Evolutionary conservation across 1,140 invertebrate species (phyloP).

Genomic region (Drosophila malerkotliana): DNA sequence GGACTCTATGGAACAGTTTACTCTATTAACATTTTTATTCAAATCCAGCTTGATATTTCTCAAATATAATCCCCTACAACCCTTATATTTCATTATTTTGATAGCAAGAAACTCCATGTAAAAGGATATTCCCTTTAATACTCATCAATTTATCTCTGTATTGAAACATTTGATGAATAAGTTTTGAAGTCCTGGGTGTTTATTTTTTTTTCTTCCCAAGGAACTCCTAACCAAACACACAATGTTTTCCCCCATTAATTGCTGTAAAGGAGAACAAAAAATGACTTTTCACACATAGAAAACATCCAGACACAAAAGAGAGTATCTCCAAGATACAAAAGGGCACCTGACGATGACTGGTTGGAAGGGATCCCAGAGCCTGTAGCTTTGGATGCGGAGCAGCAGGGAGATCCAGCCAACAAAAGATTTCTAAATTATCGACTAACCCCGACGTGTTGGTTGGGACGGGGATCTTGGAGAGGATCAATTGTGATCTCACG

Average conservation of each 20-base stretch:
- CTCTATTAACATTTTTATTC: too few relatives aligned
- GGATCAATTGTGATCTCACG: constrained; percentile 71
- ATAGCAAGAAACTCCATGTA: not conserved
- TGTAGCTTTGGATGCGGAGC: constrained; percentile 18
- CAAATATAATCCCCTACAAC: too few relatives aligned
- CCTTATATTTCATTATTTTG: too few relatives aligned
- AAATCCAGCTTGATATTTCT: too few relatives aligned
- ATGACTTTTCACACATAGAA: constrained; percentile 56
- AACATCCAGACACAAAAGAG: constrained; percentile 27
- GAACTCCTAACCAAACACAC: constrained; percentile 8
- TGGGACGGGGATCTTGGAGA: constrained; percentile 41
- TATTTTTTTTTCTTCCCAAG: not conserved
- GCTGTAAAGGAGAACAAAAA: constrained; percentile 32
- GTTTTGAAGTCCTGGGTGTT: not conserved
- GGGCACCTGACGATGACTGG: constrained; percentile 33
- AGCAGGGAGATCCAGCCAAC: constrained; percentile 21
- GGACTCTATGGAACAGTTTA: too few relatives aligned
- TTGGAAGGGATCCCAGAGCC: constrained; percentile 18
- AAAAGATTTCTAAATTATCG: constrained; percentile 77
- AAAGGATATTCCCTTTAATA: not conserved
- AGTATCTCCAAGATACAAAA: constrained; percentile 27
- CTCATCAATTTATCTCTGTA: not conserved
- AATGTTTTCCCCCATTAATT: constrained; percentile 40
- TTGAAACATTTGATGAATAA: not conserved
- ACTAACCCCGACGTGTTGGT: not conserved